Evolutionary conservation across 2,797 vertebrate species (phyloP), one percentile per base, ranked within the genome.

Genomic region (Esox lucius): DNA sequence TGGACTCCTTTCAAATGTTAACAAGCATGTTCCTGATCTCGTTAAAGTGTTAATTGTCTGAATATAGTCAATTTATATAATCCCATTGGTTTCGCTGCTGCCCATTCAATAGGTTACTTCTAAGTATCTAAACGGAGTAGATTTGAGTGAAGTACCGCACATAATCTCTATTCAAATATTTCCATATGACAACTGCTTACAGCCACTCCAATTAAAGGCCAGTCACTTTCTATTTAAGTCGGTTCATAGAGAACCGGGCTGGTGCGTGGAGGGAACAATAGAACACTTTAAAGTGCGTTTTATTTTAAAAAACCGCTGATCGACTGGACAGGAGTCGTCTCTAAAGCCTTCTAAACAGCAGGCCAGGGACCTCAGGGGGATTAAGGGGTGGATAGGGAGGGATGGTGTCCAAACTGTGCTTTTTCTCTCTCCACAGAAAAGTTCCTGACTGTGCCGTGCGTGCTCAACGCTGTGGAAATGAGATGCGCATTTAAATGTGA

Each of bases 401-500:
- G 94, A 94, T 94, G 81, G 91, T 92, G 92, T 91, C 91, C 92
- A 93, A 95, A 94, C 90, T 90, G 93, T 90, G 90, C 91, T 91
- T 91, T 71, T 92, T 92, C 89, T 91, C 87, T 93, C 87, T 91
- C 83, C 89, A 24, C 9, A 93, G 91, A 94, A 92, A 95, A 94
- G 94, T 88, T 93, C 90, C 91, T 75, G 91, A 91, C 90, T 94
- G 92, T 61, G 56, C 22, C 2, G 56, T 24, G 56, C 92, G 86
- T 92, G 94, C 93, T 95, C 92, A 92, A 90, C 95, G 94, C 92
- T 92, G 94, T 93, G 94, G 93, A 96, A 97, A 98, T 98, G 96
- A 98, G 96, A 98, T 98, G 96, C 94, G 94, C 96, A 97, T 98
- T 98, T 98, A 98, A 96, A 95, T 93, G 90, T 89, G 89, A 92